Conservation (phyloP, 2,113 vertebrate species). For the Myotis lucifugus region DNA sequence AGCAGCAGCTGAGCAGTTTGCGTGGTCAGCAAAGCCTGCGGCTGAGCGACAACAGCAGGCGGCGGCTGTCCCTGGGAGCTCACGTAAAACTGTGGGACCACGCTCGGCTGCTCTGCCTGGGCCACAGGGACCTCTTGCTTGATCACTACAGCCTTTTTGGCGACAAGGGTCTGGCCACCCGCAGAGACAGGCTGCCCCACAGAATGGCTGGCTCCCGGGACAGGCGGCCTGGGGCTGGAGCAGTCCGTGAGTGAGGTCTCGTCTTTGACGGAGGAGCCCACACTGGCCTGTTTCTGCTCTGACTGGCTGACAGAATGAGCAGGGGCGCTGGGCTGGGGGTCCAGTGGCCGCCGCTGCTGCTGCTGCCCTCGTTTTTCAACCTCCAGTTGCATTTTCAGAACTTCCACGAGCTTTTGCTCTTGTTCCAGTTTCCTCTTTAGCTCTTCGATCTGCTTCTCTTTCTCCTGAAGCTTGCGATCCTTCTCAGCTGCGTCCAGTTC, state of each 20-base stretch:
- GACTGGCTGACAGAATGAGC: constrained; percentile 36
- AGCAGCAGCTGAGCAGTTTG: constrained; percentile 89
- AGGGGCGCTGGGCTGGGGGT: not conserved
- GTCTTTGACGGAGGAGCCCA: constrained; percentile 78
- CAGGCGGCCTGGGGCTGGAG: constrained; percentile 81
- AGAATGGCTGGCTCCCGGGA: constrained; percentile 68
- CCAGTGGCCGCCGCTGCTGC: constrained; percentile 60
- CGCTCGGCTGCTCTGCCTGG: constrained; percentile 82
- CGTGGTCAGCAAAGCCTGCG: constrained; percentile 89
- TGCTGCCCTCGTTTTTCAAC: constrained; percentile 93
- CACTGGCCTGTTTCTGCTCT: constrained; percentile 73
- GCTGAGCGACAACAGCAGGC: constrained; percentile 85
- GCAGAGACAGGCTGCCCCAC: constrained; percentile 73
- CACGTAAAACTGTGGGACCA: constrained; percentile 90
- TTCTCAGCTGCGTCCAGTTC: constrained; percentile 88
- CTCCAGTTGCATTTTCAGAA: constrained; percentile 97
- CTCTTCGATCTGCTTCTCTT: constrained; percentile 97
- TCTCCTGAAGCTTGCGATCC: constrained; percentile 95
- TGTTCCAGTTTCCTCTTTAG: constrained; percentile 96
- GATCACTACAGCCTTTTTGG: constrained; percentile 87
- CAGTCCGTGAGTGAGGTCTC: constrained; percentile 82
- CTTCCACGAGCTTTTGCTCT: constrained; percentile 96
- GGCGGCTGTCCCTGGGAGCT: constrained; percentile 88
- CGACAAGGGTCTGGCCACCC: constrained; percentile 80
- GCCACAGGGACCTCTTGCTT: constrained; percentile 87